Conservation (phyloP, 2,888 invertebrate genomes). For the Candidula unifasciata region DNA sequence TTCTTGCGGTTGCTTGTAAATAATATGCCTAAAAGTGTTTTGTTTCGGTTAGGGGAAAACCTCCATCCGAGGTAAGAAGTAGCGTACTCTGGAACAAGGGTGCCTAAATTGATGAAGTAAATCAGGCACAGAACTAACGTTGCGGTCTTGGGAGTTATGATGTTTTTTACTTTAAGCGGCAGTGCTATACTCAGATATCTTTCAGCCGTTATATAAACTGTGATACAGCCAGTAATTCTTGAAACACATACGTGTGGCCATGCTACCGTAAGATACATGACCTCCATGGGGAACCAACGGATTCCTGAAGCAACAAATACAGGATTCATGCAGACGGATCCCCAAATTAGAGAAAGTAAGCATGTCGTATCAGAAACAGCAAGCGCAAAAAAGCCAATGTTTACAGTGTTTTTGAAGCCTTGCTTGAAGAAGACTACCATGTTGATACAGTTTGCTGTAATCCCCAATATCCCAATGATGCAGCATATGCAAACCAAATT, state of each 20-base stretch:
- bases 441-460: constrained; percentile 12
- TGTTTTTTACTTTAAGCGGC: constrained; percentile 26
- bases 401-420: constrained; percentile 33
- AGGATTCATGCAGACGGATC: constrained; percentile 15
- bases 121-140: background rate
- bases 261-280: background rate
- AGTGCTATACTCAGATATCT: constrained; percentile 27
- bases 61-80: background rate
- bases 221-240: constrained; percentile 27
- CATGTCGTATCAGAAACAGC: constrained; percentile 29
- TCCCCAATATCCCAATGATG: background rate
- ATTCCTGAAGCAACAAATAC: background rate
- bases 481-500: background rate
- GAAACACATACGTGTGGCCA: constrained; percentile 19
- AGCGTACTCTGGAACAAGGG: constrained; percentile 13
- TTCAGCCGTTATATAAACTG: constrained; percentile 28
- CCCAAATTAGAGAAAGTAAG: background rate
- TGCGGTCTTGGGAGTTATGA: constrained; percentile 9
- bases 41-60: too few species aligned
- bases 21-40: too few species aligned
- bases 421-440: constrained; percentile 33
- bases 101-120: background rate
- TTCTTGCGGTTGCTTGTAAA: too few species aligned
- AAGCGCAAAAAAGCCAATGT: constrained; percentile 20
- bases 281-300: background rate